Conservation (phyloP, 23 tunicate species). For the Ciona savignyi region DNA sequence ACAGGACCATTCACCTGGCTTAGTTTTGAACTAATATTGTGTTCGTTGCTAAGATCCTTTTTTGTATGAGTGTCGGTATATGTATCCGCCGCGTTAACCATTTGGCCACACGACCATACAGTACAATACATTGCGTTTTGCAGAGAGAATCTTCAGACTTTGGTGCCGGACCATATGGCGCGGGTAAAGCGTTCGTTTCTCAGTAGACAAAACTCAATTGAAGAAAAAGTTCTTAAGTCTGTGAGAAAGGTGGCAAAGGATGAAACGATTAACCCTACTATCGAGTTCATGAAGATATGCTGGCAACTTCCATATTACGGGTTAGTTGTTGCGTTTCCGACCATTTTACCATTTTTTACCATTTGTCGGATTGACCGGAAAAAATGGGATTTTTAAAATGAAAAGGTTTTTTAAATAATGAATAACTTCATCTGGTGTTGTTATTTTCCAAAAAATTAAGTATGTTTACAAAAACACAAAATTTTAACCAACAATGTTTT, state of each 20-base stretch:
- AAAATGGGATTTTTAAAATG: too few species aligned
- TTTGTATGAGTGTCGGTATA: too few species aligned
- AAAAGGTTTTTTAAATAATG: neutral
- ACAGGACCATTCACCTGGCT: too few species aligned
- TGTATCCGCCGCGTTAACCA: too few species aligned
- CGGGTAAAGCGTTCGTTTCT: conserved; percentile 21
- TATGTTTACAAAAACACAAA: neutral
- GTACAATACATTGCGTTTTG: too few species aligned
- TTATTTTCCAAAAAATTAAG: neutral
- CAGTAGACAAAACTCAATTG: conserved; percentile 66
- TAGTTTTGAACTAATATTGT: too few species aligned
- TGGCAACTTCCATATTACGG: conserved; percentile 95
- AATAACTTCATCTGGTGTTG: neutral
- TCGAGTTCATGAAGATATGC: conserved; percentile 87
- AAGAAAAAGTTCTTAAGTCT: conserved; percentile 44
- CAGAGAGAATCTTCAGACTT: conserved; percentile 57
- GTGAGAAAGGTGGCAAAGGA: conserved; percentile 27
- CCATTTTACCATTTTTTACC: too few species aligned
- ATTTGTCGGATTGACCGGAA: too few species aligned
- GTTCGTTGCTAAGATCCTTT: too few species aligned
- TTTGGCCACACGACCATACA: too few species aligned
- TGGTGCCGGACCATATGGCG: conserved; percentile 60
- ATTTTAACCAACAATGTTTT: neutral
- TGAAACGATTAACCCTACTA: conserved; percentile 20
- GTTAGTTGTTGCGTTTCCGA: conserved; percentile 15